Evolutionary conservation across 2,888 invertebrate genomes (phyloP).

Genomic region (Keiferia lycopersicella): DNA sequence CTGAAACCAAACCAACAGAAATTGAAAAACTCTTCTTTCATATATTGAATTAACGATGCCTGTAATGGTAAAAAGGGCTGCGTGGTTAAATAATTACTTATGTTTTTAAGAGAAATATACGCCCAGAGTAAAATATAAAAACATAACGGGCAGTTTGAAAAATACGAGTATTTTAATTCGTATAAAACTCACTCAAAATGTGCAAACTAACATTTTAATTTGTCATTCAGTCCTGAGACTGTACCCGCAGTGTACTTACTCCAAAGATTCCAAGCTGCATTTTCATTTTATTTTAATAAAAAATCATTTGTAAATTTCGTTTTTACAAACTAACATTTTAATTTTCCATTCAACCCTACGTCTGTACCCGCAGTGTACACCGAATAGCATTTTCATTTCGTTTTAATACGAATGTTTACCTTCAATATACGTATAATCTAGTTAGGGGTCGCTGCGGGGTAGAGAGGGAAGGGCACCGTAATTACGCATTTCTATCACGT

Average conservation of each 20-base stretch:
- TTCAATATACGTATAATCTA: constrained; percentile 67
- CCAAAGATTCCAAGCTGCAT: constrained; percentile 64
- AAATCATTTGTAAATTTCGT: no score
- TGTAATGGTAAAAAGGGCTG: no score
- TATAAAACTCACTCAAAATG: no score
- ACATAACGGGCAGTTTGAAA: no score
- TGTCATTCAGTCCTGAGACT: constrained; percentile 34
- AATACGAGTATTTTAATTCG: no score
- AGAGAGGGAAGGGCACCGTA: constrained; percentile 28
- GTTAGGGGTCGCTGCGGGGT: constrained; percentile 46
- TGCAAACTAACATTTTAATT: neutral
- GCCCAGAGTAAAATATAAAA: no score
- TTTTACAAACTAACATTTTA: neutral
- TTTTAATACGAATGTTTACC: constrained; percentile 76
- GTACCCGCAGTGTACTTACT: constrained; percentile 48
- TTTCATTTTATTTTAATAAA: constrained; percentile 74
- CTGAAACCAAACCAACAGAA: no score
- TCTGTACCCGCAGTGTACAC: constrained; percentile 47
- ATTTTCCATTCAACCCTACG: constrained; percentile 31
- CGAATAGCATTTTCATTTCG: constrained; percentile 70
- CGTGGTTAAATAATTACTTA: no score
- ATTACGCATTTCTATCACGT: constrained; percentile 51
- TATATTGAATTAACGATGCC: no score
- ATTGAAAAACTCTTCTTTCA: no score
- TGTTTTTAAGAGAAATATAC: no score